Conservation (phyloP, 1,140 invertebrate species). For the Hypothenemus hampei region DNA sequence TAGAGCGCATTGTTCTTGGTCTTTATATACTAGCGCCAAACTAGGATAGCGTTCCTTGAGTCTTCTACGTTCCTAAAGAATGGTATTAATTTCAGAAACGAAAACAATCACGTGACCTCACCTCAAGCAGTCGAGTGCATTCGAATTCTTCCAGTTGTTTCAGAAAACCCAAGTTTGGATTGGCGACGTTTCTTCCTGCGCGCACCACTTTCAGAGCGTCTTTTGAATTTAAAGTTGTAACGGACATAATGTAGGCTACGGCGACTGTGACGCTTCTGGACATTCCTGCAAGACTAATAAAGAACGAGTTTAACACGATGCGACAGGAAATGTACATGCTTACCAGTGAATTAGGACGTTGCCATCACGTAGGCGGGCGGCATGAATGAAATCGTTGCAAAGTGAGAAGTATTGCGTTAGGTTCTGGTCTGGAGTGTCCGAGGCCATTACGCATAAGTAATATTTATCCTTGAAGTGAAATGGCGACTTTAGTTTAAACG, state of each 20-base stretch:
- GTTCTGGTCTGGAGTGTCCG: conserved; percentile 90
- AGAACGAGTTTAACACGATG: neutral
- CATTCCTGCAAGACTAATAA: conserved; percentile 84
- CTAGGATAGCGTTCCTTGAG: conserved; percentile 79
- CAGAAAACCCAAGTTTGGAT: conserved; percentile 94
- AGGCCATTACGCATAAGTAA: conserved; percentile 90
- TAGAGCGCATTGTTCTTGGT: conserved; percentile 68
- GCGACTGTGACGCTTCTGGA: conserved; percentile 92
- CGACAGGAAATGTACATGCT: conserved; percentile 37
- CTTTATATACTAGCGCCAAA: conserved; percentile 64
- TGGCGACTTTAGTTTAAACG: neutral
- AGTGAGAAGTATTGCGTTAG: conserved; percentile 86
- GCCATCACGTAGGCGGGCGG: conserved; percentile 79
- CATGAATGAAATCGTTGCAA: conserved; percentile 95
- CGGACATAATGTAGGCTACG: conserved; percentile 93
- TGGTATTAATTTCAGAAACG: neutral
- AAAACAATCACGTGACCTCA: no score
- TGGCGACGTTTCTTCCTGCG: conserved; percentile 83
- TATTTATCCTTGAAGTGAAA: conserved; percentile 75
- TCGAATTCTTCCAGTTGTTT: conserved; percentile 92
- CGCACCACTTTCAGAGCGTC: conserved; percentile 90
- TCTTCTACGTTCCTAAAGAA: conserved; percentile 61
- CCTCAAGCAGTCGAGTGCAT: conserved; percentile 71
- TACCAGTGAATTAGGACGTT: conserved; percentile 95
- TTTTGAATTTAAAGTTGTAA: conserved; percentile 85